A percentile compares a stretch with the other conserved stretches of the same genome.
Evolutionary conservation across 2,113 vertebrate genomes (phyloP).

Genomic region (Psilopogon haemacephalus): DNA sequence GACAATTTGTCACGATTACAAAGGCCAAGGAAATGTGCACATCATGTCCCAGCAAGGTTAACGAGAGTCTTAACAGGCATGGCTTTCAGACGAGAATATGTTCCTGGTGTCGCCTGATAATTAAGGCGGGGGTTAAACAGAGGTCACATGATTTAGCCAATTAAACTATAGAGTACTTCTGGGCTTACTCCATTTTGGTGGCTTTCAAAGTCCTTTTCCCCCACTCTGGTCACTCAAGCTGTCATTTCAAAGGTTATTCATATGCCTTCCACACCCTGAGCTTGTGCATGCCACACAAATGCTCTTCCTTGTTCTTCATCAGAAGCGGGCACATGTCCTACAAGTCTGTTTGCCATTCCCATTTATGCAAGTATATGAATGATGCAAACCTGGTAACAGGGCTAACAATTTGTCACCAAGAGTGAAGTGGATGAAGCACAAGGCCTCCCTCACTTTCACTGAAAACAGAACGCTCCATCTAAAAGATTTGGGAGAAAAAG

Average conservation of each 20-base stretch:
- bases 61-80: background rate
- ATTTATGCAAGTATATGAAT: background rate
- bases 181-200: background rate
- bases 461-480: background rate
- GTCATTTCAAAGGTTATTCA: background rate
- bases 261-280: rapidly evolving
- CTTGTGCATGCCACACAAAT: background rate
- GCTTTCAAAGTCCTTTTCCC: background rate
- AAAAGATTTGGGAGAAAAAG: background rate
- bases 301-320: background rate
- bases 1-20: background rate
- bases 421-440: rapidly evolving
- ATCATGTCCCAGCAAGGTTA: background rate
- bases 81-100: background rate
- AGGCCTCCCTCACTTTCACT: background rate
- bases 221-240: background rate
- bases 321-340: background rate
- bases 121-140: background rate
- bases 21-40: background rate
- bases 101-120: background rate
- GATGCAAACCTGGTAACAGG: background rate
- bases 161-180: background rate
- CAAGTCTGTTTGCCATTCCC: background rate
- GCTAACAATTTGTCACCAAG: background rate
- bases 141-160: background rate